A percentile compares a stretch with the other conserved stretches of the same genome.
Evolutionary conservation across 2,888 invertebrate species (phyloP).

Genomic region (Chydorus sphaericus): DNA sequence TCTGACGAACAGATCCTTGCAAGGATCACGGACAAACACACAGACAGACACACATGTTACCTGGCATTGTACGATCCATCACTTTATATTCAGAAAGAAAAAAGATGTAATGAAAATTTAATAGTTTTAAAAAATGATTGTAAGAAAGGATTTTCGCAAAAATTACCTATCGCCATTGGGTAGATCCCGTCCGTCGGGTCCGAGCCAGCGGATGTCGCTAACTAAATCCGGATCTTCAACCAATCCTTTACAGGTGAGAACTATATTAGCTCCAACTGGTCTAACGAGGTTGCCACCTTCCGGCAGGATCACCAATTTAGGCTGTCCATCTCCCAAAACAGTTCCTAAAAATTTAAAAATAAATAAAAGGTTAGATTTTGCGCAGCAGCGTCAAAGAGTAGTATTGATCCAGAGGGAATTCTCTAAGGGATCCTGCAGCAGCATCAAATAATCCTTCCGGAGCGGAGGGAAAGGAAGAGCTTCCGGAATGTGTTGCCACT

Average conservation of each 20-base stretch:
- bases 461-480: no score
- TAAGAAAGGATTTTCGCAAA: background rate
- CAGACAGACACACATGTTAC: no score
- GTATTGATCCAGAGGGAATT: no score
- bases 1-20: no score
- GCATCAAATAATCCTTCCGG: no score
- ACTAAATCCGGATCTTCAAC: slow-evolving; percentile 51
- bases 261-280: slow-evolving; percentile 56
- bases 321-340: slow-evolving; percentile 3
- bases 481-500: no score
- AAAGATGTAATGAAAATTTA: background rate
- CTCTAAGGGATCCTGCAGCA: no score
- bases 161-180: slow-evolving; percentile 44
- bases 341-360: background rate
- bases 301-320: slow-evolving; percentile 41
- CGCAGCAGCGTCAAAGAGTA: no score
- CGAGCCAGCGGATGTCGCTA: slow-evolving; percentile 63
- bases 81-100: background rate
- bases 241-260: slow-evolving; percentile 60
- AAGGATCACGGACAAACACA: no score
- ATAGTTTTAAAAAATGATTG: background rate
- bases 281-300: slow-evolving; percentile 50
- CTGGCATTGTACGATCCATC: no score
- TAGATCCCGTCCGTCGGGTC: slow-evolving; percentile 34
- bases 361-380: no score